A percentile compares a stretch with the other conserved stretches of the same genome.
Evolutionary conservation across 2,888 invertebrate genomes (phyloP).

Genomic region (Rotaria magnacalcarata): DNA sequence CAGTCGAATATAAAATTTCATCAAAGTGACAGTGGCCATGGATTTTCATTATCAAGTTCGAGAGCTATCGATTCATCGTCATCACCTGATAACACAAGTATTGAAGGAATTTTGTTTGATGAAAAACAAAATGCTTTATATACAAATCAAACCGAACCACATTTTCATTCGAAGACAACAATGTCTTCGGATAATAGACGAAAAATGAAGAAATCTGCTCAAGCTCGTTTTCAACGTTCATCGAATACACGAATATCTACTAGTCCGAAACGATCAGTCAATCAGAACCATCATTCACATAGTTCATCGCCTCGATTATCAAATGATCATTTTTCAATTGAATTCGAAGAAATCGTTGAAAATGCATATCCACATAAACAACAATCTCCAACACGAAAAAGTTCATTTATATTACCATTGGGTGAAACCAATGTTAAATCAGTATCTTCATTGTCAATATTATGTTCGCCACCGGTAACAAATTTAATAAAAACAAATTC

Average conservation of each 20-base stretch:
- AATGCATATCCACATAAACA: background rate
- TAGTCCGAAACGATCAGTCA: background rate
- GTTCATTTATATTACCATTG: constrained; percentile 35
- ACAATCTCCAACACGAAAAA: background rate
- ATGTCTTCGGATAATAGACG: background rate
- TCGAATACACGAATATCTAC: background rate
- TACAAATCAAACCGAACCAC: background rate
- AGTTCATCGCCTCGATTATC: background rate
- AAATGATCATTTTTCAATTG: constrained; percentile 23
- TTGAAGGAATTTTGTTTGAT: background rate
- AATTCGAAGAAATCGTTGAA: constrained; percentile 24
- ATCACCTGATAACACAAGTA: background rate
- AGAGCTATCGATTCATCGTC: background rate
- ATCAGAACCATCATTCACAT: background rate
- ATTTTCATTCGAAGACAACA: background rate
- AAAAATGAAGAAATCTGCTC: background rate
- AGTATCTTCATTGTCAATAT: background rate
- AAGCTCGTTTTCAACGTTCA: background rate
- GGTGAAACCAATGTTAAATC: background rate
- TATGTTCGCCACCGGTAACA: background rate
- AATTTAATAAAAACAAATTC: background rate
- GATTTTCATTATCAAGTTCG: constrained; percentile 15
- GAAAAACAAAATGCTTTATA: background rate
- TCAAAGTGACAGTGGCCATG: constrained; percentile 3
- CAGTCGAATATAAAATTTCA: background rate